Evolutionary conservation across 2,888 invertebrate species (phyloP), one percentile per base, ranked within the genome.

Genomic region (Amblyjoppa proteus): DNA sequence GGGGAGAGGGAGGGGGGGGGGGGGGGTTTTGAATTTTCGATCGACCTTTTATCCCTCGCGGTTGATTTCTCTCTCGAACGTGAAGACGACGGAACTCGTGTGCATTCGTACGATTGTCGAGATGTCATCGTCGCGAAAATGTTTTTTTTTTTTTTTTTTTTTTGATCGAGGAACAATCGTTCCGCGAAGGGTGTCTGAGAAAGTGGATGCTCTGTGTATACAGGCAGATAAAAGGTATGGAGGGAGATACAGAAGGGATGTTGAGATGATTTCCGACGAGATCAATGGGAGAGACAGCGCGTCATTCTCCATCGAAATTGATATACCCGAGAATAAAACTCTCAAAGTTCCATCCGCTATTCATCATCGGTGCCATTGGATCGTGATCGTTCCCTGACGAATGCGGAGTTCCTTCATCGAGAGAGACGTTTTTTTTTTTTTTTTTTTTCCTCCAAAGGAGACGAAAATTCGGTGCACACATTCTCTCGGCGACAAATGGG

Each of bases 51-150:
- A 49, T 61, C 28, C 13, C 5, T 61, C 49, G 56, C 34, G 49
- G 45, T 64, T 49, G 20, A 75, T 58, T 78, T 28, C 28, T 51
- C 7, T 28, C 49, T 81, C 68, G 28, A 87, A 88, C 87, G 84
- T 86, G 80, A 89, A 88, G 85, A 90, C 82, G 85, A 90, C 82
- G 89, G 89, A 11, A 89, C 90, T 90, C 90, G 9, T 90, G 88
- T 87, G 87, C 88, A 89, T 88, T 91, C 91, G 91, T 90, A 88
- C 58, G 56, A 71, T 89, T 87, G 90, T 91, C 88, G 89, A 89
- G 89, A 91, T 90, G 91, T 91, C 91, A 91, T 90, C 89, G 87
- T 88, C 87, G 89, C 87, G 87, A 89, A 86, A 25, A 16, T 49
- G 20, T 20, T 20, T 20, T 20, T 20, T 20, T 20, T 20, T 20